Base-by-base conservation (phyloP, 1,140 invertebrate species). In the Euura saliciscinereae region DNA sequence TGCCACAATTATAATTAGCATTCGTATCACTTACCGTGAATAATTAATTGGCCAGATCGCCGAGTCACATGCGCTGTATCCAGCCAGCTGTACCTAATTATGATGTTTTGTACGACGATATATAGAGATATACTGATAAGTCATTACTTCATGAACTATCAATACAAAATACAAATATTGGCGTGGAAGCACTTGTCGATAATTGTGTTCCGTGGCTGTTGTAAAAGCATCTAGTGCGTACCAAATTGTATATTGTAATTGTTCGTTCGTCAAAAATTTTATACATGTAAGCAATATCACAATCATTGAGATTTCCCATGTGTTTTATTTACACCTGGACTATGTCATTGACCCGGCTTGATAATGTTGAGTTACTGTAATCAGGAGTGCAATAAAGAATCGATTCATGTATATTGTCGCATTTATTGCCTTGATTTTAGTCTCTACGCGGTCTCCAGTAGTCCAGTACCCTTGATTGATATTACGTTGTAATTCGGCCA, bases 331-430 rank as follows among this genome's bases (percentile, higher is more conserved):
- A 59, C 13, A 59, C 51, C 10, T 59, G 6, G 13, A 59, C 5
- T n/a, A 11, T 11, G 51, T n/a, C 51, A 59, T n/a, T n/a, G 6
- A 59, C 51, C 10, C 51, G 8, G 10, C 51, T 59, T 59, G 3
- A 11, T 59, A 3, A 8, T 59, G 51, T 59, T 59, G 8, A n/a
- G 13, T 59, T 59, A 59, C 13, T 11, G 10, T 59, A 11, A 59
- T 59, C 10, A 59, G 51, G 51, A 59, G 51, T 59, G 51, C 51
- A 59, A 59, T 59, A 59, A 59, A 59, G 8, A 59, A 59, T 59
- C 10, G 13, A 59, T 59, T 59, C 13, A 59, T 6, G 6, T 59
- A 59, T n/a, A 6, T 1, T 59, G 51, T 59, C 51, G 51, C 13
- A n/a, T 59, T 5, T n/a, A 59, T n/a, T 59, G 28, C 28, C 28